A percentile compares a stretch with the other conserved stretches of the same genome.
These are phyloP conservation scores for Drosophila takahashii DNA, from an alignment of 1,140 invertebrate genomes.

Conservation along the genomic window DNA sequence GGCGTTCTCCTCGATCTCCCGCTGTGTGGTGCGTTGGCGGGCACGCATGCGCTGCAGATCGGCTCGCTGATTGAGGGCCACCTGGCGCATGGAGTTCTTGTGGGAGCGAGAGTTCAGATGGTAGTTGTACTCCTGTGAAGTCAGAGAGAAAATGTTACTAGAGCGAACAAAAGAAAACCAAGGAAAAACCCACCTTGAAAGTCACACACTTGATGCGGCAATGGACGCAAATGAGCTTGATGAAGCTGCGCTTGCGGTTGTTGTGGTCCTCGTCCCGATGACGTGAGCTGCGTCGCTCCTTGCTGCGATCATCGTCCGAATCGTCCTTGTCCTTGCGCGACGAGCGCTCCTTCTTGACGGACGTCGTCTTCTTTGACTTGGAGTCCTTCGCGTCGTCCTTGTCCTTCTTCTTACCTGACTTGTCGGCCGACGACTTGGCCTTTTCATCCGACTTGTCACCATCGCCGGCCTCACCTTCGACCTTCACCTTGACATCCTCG, in stretches of 20 bases:
- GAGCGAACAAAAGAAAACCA: background rate
- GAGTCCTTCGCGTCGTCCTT: slow-evolving; percentile 72
- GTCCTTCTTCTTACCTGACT: slow-evolving; percentile 81
- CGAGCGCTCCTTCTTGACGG: slow-evolving; percentile 64
- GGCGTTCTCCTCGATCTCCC: slow-evolving; percentile 88
- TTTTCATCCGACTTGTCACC: slow-evolving; percentile 68
- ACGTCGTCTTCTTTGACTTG: slow-evolving; percentile 69
- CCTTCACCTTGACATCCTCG: slow-evolving; percentile 80
- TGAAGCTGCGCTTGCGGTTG: slow-evolving; percentile 86
- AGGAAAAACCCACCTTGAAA: slow-evolving; percentile 87
- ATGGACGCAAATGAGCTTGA: slow-evolving; percentile 90
- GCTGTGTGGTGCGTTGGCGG: slow-evolving; percentile 90
- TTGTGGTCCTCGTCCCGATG: slow-evolving; percentile 72
- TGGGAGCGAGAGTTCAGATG: slow-evolving; percentile 90
- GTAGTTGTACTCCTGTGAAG: slow-evolving; percentile 88
- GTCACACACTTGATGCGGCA: slow-evolving; percentile 90
- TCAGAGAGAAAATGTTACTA: slow-evolving; percentile 12
- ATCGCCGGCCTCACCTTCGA: slow-evolving; percentile 43
- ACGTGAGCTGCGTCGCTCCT: slow-evolving; percentile 63
- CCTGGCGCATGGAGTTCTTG: slow-evolving; percentile 89
- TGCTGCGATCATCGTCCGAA: slow-evolving; percentile 70
- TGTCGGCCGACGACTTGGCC: slow-evolving; percentile 53
- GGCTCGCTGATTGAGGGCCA: slow-evolving; percentile 89
- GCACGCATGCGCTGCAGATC: slow-evolving; percentile 90
- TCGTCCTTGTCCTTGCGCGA: slow-evolving; percentile 74